Evolutionary conservation across 53 echinoderm and acorn worm species (phyloP).

Genomic region (Hippasteria phrygiana): DNA sequence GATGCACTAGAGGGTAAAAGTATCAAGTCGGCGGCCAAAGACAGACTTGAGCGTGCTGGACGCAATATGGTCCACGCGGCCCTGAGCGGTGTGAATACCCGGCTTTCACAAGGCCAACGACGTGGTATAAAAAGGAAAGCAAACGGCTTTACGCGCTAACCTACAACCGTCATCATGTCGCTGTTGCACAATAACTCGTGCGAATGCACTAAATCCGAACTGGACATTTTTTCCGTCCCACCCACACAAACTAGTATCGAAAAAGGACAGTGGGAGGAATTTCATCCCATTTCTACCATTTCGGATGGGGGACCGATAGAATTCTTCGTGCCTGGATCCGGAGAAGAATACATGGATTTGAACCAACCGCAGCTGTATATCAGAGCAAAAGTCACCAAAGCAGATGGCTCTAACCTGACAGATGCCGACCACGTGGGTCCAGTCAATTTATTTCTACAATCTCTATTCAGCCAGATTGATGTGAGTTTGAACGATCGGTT

Average conservation of each 20-base stretch:
- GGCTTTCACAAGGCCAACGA: not conserved
- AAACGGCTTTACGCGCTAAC: not conserved
- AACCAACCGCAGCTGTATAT: constrained; percentile 52
- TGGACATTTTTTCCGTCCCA: constrained; percentile 75
- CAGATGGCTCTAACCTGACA: constrained; percentile 30
- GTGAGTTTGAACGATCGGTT: constrained; percentile 67
- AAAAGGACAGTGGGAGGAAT: constrained; percentile 71
- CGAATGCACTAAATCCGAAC: constrained; percentile 78
- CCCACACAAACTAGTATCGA: constrained; percentile 79
- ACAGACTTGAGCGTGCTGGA: constrained; percentile 38
- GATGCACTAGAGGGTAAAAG: constrained; percentile 61
- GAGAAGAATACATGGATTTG: constrained; percentile 43
- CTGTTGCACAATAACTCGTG: constrained; percentile 81
- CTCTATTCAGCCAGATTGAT: constrained; percentile 73
- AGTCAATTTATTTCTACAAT: constrained; percentile 66
- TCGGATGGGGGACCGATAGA: constrained; percentile 51
- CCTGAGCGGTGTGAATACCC: not conserved
- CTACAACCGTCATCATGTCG: constrained; percentile 67
- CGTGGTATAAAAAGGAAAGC: constrained; percentile 65
- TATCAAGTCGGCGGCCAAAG: constrained; percentile 33
- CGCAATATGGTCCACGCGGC: constrained; percentile 22
- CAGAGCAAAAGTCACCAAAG: constrained; percentile 41
- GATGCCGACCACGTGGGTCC: constrained; percentile 65
- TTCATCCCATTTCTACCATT: constrained; percentile 71
- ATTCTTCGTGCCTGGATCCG: constrained; percentile 45